Base-by-base conservation (phyloP, 2,888 invertebrate genomes). In the Hermaeophaga mercurialis region DNA sequence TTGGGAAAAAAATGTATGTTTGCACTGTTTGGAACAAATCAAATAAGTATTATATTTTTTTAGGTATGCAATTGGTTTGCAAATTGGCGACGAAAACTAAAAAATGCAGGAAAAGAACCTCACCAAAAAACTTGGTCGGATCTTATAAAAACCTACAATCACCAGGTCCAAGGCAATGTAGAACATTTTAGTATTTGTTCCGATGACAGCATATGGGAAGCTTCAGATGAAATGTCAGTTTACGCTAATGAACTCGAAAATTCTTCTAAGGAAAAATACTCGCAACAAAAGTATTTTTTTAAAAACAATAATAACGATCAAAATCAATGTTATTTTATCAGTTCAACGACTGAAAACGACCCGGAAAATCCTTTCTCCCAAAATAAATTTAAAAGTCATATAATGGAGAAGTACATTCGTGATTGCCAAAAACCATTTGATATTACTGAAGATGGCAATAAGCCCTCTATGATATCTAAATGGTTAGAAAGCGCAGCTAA, bases 31-130 rank as follows among this genome's bases (percentile, higher is more conserved):
- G 3, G 4, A 5, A 5, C 22, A 5, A 22, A 6, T 22, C 6
- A 22, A 5, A 22, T 22, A 22, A 22, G 11, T 17, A 22, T 11
- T 14, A 5, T 12, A 47, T n/a, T 50, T 50, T 54, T 61, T n/a
- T 77, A 87, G 86, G 86, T 87, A 54, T 87, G 87, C 69, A 90
- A 90, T 75, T 90, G 90, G 90, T 90, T 90, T 73, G 90, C 90
- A n/a, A 90, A 90, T 70, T 90, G 90, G 90, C 80, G 90, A 57
- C 78, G 90, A 67, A 90, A 90, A 73, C 76, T 90, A 54, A 89
- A 89, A 77, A 89, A 89, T 72, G 88, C 88, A 0, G 87, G 87
- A 61, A 82, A 81, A 34, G 87, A 89, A 68, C 82, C 84, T 44
- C 83, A 85, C 58, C 83, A 85, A 66, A 84, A 84, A 67, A 88